These are phyloP conservation scores for Pipistrellus kuhlii DNA, from an alignment of 2,797 vertebrate genomes.

Conservation along the genomic window DNA sequence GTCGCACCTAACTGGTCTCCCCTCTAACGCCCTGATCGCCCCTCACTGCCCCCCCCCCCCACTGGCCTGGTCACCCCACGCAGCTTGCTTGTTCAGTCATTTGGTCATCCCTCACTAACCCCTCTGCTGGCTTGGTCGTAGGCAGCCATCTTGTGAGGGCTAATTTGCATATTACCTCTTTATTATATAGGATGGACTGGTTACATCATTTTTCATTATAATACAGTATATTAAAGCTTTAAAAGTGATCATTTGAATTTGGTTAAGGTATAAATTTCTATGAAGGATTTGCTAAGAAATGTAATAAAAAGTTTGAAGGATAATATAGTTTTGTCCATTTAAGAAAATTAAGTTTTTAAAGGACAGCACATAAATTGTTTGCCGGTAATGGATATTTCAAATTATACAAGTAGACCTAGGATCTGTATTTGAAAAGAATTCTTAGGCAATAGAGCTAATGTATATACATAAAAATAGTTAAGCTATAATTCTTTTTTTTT, in stretches of 20 bases:
- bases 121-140: no score
- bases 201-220: neutral
- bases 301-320: constrained; percentile 25
- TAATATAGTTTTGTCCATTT: constrained; percentile 22
- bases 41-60: no score
- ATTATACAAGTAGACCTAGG: constrained; percentile 20
- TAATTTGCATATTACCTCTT: no score
- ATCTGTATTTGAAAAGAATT: constrained; percentile 39
- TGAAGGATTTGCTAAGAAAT: constrained; percentile 56
- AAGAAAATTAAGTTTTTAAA: constrained; percentile 55
- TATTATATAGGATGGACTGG: neutral
- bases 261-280: constrained; percentile 29
- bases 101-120: no score
- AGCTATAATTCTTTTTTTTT: constrained; percentile 49
- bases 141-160: no score
- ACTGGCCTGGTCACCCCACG: no score
- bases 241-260: constrained; percentile 30
- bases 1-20: no score
- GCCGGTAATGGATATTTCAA: neutral
- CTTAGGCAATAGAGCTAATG: neutral
- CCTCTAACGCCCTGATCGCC: no score
- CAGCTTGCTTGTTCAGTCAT: no score
- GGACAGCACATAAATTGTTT: neutral
- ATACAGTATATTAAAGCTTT: neutral
- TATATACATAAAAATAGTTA: neutral